Evolutionary conservation across 2,113 vertebrate genomes (phyloP).

Genomic region (Oplegnathus fasciatus): DNA sequence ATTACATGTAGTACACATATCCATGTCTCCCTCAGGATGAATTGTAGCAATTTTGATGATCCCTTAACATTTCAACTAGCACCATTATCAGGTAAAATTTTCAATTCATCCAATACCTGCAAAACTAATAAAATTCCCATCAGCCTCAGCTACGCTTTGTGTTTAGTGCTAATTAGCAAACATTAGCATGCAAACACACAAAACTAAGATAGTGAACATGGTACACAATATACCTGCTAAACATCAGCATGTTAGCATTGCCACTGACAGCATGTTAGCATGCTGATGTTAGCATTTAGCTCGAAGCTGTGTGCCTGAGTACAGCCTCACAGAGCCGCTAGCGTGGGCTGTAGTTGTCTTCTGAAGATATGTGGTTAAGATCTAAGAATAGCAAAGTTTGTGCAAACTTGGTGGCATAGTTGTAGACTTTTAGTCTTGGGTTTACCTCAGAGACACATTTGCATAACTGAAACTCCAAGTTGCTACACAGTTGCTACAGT

Average conservation of each 20-base stretch:
- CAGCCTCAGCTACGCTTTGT: neutral
- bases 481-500: conserved; percentile 21
- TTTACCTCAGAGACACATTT: conserved; percentile 12
- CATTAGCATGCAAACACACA: neutral
- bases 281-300: neutral
- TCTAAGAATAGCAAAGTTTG: too few species aligned
- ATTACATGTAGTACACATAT: neutral
- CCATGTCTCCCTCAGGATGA: neutral
- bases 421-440: neutral
- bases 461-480: conserved; percentile 1
- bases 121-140: too few species aligned
- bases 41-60: neutral
- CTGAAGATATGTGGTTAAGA: too few species aligned
- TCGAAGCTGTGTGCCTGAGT: neutral
- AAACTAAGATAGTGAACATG: neutral
- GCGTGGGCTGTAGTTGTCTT: neutral
- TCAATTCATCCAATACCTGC: neutral
- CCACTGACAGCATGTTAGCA: too few species aligned
- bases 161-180: neutral
- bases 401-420: too few species aligned
- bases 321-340: too few species aligned
- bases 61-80: neutral
- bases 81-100: neutral
- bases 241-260: too few species aligned
- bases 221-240: too few species aligned